Percentiles rank a stretch among this genome's conserved stretches.
These are phyloP conservation scores for Takifugu flavidus DNA, from an alignment of 2,113 vertebrate species.

Conservation along the genomic window DNA sequence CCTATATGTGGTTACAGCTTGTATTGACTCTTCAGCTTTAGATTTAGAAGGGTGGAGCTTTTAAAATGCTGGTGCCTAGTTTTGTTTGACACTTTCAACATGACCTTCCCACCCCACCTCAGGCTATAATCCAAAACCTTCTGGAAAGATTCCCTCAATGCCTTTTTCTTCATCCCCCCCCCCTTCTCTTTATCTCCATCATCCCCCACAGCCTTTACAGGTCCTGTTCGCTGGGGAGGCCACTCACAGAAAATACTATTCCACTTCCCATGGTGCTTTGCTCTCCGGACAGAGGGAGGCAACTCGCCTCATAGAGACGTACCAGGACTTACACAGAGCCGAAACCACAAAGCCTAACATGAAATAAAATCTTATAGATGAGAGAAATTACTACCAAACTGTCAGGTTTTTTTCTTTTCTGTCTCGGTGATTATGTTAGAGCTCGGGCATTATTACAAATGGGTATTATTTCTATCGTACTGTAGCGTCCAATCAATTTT, in stretches of 20 bases:
- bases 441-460: constrained; percentile 76
- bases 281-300: constrained; percentile 97
- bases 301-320: constrained; percentile 88
- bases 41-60: too few relatives aligned
- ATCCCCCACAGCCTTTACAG: constrained; percentile 86
- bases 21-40: too few relatives aligned
- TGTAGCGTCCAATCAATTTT: constrained; percentile 75
- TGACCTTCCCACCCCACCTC: too few relatives aligned
- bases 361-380: constrained; percentile 71
- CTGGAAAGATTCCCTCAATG: too few relatives aligned
- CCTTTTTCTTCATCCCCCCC: neutral
- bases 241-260: constrained; percentile 98
- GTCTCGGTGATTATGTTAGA: constrained; percentile 65
- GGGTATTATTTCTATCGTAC: constrained; percentile 71
- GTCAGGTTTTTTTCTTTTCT: constrained; percentile 61
- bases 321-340: constrained; percentile 88
- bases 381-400: constrained; percentile 54
- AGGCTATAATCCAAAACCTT: too few relatives aligned
- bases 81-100: too few relatives aligned
- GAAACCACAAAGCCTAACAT: constrained; percentile 76
- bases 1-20: too few relatives aligned
- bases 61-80: too few relatives aligned
- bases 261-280: constrained; percentile 98
- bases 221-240: constrained; percentile 98
- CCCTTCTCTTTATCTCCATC: neutral